Base-by-base conservation (phyloP, 1,140 invertebrate genomes). In the Reticulitermes speratus region DNA sequence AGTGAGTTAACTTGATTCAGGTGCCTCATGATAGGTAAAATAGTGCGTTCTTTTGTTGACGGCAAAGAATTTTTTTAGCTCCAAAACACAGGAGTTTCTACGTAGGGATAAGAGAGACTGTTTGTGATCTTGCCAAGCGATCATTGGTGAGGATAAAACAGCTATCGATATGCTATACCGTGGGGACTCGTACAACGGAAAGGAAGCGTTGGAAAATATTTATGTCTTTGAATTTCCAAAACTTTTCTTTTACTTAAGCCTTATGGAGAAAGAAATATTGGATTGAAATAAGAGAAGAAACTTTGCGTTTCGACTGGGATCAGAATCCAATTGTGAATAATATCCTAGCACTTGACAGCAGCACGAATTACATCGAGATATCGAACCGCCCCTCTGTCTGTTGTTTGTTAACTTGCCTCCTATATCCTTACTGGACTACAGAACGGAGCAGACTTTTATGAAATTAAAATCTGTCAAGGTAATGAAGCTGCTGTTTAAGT, bases 221-320 rank as follows among this genome's bases (percentile, higher is more conserved):
- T 75, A 75, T 75, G 14, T 25, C 3, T 75, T 30, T 75, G 65
- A 75, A 75, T 75, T 75, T 75, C 59, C 65, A 75, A 75, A 25
- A 75, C n/a, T 75, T 75, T 75, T 16, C 65, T 75, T 65, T 75
- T 75, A 75, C n/a, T 30, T 75, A 30, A 75, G n/a, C n/a, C 65
- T 75, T 75, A 75, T 75, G 65, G 25, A n/a, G 65, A 75, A 75
- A 75, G 14, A 75, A 30, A 75, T 65, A 30, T 75, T 75, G 25
- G 65, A 75, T 75, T 75, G 65, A 75, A 75, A 75, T 75, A 30
- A 30, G 14, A 14, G n/a, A 30, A 30, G n/a, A 75, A 75, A 75
- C 25, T 75, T 75, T 75, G n/a, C 65, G 8, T 75, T 75, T 75
- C 25, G 5, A 2, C 65, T 75, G 65, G 65, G 65, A 75, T 75